A percentile compares a stretch with the other conserved stretches of the same genome.
phyloP scores from a whole-genome alignment of 2,888 invertebrate genomes.

The Agrochola litura region DNA sequence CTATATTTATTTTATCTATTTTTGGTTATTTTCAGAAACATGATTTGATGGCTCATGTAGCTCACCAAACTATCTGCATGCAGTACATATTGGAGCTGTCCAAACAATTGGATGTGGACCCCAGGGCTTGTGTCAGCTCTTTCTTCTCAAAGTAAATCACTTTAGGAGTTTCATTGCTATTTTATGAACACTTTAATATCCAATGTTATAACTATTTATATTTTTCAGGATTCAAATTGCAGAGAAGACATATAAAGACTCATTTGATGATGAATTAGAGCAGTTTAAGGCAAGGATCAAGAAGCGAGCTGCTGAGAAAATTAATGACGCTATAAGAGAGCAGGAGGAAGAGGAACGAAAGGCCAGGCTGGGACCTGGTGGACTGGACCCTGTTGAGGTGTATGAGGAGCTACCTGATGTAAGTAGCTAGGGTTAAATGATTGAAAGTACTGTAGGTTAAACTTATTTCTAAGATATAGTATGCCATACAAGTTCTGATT shows the following conservation, averaged over 20 bases:
- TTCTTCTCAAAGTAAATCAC: slow-evolving; percentile 93
- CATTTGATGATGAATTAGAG: slow-evolving; percentile 97
- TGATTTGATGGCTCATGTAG: slow-evolving; percentile 98
- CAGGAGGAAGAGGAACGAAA: slow-evolving; percentile 96
- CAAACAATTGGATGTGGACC: slow-evolving; percentile 97
- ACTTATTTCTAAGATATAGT: neutral
- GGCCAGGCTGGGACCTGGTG: slow-evolving; percentile 98
- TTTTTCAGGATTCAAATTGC: slow-evolving; percentile 95
- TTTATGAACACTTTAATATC: neutral
- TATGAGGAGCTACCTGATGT: slow-evolving; percentile 98
- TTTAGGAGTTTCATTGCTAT: neutral
- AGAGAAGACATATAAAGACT: slow-evolving; percentile 97
- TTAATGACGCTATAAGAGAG: slow-evolving; percentile 96
- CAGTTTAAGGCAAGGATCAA: slow-evolving; percentile 97
- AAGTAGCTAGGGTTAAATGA: slow-evolving; percentile 65
- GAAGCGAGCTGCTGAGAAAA: slow-evolving; percentile 95
- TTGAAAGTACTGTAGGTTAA: too few species aligned
- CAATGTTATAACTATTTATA: neutral
- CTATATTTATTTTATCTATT: neutral
- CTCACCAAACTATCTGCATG: slow-evolving; percentile 99
- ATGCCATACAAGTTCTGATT: too few species aligned
- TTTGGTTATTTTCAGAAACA: slow-evolving; percentile 93
- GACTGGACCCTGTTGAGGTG: slow-evolving; percentile 99
- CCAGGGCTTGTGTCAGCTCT: slow-evolving; percentile 96
- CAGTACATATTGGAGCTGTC: slow-evolving; percentile 99